Evolutionary conservation across 1,140 invertebrate species (phyloP).

Genomic region (Cotesia typhae): DNA sequence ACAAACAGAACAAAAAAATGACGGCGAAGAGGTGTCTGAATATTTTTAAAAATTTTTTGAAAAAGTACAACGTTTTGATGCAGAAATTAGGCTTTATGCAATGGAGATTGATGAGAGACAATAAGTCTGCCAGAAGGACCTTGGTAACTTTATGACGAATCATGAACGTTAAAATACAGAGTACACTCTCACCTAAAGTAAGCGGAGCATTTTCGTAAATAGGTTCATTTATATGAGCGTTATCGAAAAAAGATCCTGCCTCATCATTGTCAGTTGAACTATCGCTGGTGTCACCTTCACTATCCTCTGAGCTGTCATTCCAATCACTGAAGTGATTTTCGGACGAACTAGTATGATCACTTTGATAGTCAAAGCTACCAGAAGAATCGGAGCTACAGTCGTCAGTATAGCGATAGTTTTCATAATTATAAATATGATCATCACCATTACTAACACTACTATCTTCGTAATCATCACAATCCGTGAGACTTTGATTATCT

Average conservation of each 20-base stretch:
- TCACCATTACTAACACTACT: too few species aligned
- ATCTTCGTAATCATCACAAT: too few species aligned
- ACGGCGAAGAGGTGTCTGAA: not conserved
- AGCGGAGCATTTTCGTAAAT: not conserved
- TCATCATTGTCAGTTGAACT: not conserved
- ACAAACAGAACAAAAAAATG: constrained; percentile 9
- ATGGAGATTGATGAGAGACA: not conserved
- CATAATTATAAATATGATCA: too few species aligned
- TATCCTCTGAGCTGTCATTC: not conserved
- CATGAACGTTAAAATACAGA: not conserved
- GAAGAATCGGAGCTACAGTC: too few species aligned
- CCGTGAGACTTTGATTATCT: too few species aligned
- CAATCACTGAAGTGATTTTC: not conserved
- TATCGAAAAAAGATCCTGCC: not conserved
- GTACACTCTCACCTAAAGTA: constrained; percentile 6
- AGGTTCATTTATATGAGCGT: not conserved
- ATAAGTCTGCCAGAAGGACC: not conserved
- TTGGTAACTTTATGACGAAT: not conserved
- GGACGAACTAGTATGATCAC: not conserved
- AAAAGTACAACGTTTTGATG: not conserved
- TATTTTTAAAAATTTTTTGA: not conserved
- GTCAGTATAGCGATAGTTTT: too few species aligned
- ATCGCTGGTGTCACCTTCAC: not conserved
- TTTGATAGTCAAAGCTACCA: not conserved
- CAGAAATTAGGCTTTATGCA: constrained; percentile 12